phyloP scores from a whole-genome alignment of 2,888 invertebrate species.

The Orgyia antiqua region DNA sequence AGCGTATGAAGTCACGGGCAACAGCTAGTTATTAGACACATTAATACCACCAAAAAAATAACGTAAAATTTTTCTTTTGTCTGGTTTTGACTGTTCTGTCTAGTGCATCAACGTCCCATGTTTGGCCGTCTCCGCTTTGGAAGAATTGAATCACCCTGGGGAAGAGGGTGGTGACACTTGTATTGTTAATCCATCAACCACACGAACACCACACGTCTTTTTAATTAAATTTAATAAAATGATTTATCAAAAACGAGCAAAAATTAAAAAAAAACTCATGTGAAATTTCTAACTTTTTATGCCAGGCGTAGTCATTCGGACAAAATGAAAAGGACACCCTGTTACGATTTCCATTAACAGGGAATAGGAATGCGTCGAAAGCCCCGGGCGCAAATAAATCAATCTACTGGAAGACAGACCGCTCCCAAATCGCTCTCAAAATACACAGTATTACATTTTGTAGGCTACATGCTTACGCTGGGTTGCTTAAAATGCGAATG shows the following conservation, averaged over 20 bases:
- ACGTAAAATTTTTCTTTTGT: too few relatives aligned
- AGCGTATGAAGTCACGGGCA: too few relatives aligned
- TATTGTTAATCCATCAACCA: too few relatives aligned
- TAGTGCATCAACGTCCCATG: too few relatives aligned
- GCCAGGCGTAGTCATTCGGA: slow-evolving; percentile 40
- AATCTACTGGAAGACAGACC: slow-evolving; percentile 45
- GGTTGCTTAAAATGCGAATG: slow-evolving; percentile 7
- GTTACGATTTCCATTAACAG: slow-evolving; percentile 60
- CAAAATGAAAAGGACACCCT: slow-evolving; percentile 54
- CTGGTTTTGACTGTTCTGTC: too few relatives aligned
- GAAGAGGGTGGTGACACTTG: too few relatives aligned
- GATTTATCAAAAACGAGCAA: too few relatives aligned
- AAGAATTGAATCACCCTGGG: too few relatives aligned
- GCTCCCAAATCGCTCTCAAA: slow-evolving; percentile 31
- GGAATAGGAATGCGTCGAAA: slow-evolving; percentile 45
- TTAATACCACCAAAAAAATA: slow-evolving; percentile 11
- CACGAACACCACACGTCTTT: too few relatives aligned
- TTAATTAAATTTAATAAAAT: too few relatives aligned
- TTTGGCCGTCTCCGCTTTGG: too few relatives aligned
- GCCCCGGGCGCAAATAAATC: slow-evolving; percentile 52
- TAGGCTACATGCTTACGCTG: slow-evolving; percentile 18
- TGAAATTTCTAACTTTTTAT: slow-evolving; percentile 18
- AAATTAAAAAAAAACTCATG: slow-evolving; percentile 10
- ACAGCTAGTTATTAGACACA: too few relatives aligned
- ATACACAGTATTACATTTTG: slow-evolving; percentile 35